phyloP scores from a whole-genome alignment of 2,113 vertebrate species.

The Mesocricetus auratus region DNA sequence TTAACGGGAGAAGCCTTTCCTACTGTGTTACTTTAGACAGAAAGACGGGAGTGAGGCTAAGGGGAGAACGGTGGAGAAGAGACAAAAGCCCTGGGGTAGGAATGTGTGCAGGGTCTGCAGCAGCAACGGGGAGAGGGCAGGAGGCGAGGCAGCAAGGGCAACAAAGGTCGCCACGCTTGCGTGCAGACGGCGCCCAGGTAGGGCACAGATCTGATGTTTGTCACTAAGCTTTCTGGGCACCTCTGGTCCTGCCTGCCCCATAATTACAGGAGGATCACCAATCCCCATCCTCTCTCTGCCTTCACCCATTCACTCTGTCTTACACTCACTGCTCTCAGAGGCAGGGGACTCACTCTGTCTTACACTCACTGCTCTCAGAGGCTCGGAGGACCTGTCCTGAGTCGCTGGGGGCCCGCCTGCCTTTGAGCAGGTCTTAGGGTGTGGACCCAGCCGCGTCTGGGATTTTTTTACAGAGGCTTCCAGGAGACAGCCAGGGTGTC shows the following conservation, averaged over 20 bases:
- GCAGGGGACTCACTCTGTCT: neutral
- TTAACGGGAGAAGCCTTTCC: constrained; percentile 32
- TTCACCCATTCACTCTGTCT: neutral
- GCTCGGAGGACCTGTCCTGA: neutral
- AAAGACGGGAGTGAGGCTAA: neutral
- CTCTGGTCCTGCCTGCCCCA: neutral
- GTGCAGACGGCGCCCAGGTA: neutral
- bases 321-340: neutral
- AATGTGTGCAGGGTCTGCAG: neutral
- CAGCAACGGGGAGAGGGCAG: too few relatives aligned
- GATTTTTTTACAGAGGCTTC: neutral
- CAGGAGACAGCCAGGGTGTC: neutral
- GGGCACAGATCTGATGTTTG: neutral
- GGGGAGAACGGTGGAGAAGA: neutral
- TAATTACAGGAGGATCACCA: neutral
- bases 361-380: neutral
- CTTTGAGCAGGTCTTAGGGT: neutral
- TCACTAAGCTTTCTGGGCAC: neutral
- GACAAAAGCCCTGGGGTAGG: constrained; percentile 58
- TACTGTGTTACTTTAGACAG: constrained; percentile 1
- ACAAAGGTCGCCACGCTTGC: neutral
- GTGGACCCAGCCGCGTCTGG: neutral
- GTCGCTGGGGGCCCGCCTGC: too few relatives aligned
- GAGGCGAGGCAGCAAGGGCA: neutral
- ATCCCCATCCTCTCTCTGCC: neutral